Conservation (phyloP, 2,797 vertebrate species). For the Cottoperca gobio region DNA sequence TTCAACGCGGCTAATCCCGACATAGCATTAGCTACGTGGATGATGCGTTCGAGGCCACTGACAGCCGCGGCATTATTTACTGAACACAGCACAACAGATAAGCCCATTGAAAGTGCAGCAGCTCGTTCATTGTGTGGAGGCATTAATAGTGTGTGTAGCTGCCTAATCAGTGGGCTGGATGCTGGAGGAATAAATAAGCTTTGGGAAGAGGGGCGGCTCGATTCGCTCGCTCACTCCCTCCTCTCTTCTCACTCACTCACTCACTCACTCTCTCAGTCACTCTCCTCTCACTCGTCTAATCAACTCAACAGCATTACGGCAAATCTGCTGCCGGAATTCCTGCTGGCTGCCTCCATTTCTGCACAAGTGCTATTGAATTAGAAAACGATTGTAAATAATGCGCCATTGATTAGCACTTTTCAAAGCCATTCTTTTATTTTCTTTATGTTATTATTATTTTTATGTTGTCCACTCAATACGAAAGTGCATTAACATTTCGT, state of each 20-base stretch:
- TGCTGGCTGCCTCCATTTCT: constrained; percentile 29
- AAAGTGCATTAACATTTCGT: not conserved
- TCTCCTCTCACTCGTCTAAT: constrained; percentile 65
- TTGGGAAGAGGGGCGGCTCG: constrained; percentile 54
- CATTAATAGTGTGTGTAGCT: constrained; percentile 59
- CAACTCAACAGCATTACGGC: constrained; percentile 60
- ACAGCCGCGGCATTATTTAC: constrained; percentile 84
- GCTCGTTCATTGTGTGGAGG: constrained; percentile 79
- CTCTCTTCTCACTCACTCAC: constrained; percentile 40
- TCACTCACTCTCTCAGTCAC: constrained; percentile 53
- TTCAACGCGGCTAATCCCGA: constrained; percentile 79
- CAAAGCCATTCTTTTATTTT: not conserved
- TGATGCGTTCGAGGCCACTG: constrained; percentile 79
- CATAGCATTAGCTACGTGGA: constrained; percentile 70
- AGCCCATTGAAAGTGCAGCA: constrained; percentile 80
- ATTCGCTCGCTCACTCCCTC: constrained; percentile 55
- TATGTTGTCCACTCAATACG: not conserved
- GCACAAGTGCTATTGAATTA: constrained; percentile 24
- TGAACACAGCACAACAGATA: constrained; percentile 80
- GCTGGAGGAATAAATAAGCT: constrained; percentile 70
- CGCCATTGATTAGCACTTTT: constrained; percentile 18
- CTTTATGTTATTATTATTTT: not conserved
- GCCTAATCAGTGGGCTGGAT: constrained; percentile 71
- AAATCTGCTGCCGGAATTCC: constrained; percentile 48
- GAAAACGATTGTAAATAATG: constrained; percentile 28